phyloP scores from a whole-genome alignment of 2,888 invertebrate species.

The Rosalia funebris region DNA sequence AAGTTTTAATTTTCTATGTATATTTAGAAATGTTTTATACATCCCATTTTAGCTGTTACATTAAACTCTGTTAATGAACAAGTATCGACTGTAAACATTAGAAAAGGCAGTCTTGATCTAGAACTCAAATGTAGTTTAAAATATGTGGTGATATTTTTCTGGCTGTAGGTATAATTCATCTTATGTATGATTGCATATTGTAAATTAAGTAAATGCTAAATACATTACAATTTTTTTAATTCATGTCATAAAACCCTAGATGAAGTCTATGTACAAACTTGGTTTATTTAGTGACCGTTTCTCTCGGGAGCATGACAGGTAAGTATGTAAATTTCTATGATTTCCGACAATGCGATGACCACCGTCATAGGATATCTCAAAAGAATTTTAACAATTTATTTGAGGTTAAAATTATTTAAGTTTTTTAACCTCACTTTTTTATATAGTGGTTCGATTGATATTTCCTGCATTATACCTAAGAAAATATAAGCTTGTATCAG shows the following conservation, averaged over 20 bases:
- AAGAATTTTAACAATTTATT: too few species aligned
- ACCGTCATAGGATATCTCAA: too few species aligned
- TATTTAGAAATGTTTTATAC: constrained; percentile 60
- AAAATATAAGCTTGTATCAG: too few species aligned
- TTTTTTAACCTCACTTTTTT: too few species aligned
- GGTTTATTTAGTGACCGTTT: not conserved
- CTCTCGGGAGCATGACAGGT: constrained; percentile 6
- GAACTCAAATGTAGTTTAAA: constrained; percentile 65
- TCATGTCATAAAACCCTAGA: constrained; percentile 39
- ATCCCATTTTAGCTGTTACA: constrained; percentile 59
- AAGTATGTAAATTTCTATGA: not conserved
- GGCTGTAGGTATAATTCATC: constrained; percentile 66
- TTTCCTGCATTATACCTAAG: too few species aligned
- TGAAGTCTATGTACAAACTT: not conserved
- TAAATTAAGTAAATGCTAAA: constrained; percentile 65
- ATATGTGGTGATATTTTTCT: constrained; percentile 67
- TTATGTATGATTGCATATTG: constrained; percentile 65
- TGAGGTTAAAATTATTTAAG: too few species aligned
- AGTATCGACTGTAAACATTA: constrained; percentile 56
- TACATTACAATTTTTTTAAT: constrained; percentile 62
- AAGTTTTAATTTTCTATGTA: constrained; percentile 65
- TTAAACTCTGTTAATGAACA: constrained; percentile 59
- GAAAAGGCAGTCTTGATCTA: constrained; percentile 62
- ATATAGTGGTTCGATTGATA: too few species aligned
- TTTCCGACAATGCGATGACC: constrained; percentile 3